Evolutionary conservation across 1,140 invertebrate species (phyloP), one percentile per base, ranked within the genome.

Genomic region (Drosophila simulans): DNA sequence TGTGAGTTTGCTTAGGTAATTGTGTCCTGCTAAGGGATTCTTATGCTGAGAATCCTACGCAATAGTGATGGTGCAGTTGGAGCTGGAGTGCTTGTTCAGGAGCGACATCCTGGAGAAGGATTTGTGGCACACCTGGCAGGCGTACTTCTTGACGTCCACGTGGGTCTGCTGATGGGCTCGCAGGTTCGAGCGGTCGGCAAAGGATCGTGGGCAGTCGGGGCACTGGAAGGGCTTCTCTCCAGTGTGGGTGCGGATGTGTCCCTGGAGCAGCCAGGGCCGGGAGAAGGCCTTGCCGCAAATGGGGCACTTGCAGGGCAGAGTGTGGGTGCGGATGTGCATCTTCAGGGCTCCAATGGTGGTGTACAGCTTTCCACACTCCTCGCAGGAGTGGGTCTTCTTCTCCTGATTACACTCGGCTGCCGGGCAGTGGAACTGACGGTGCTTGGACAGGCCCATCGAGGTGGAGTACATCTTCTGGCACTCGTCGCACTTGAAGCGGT

Each of bases 201-300:
- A 99, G 1, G 98, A 98, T 11, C 98, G 95, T 56, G 97, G 96
- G 92, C 98, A 99, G 86, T 98, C 97, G 17, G 95, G 95, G 92
- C 98, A 99, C 43, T 97, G 95, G 94, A 99, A 99, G 0, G 98
- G 98, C 89, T 99, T 99, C 93, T 99, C 95, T 0, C 95, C 95
- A 0, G 94, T 95, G 92, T 98, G 97, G 0, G 97, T 98, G 31
- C 97, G 94, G 77, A 98, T 98, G 93, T 98, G 97, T 1, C 97
- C 97, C 93, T 99, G 98, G 3, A 99, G 94, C 37, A 99, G 93
- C 98, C 98, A 99, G 0, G 98, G 98, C 37, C 98, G 93, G 1
- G 97, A 98, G 93, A 99, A 99, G 1, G 98, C 98, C 92, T 99
- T 99, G 1, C 98, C 98, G 92, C 98, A 99, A 25, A 99, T 93